Conservation (phyloP, 2,113 vertebrate genomes). For the Tinamus guttatus region DNA sequence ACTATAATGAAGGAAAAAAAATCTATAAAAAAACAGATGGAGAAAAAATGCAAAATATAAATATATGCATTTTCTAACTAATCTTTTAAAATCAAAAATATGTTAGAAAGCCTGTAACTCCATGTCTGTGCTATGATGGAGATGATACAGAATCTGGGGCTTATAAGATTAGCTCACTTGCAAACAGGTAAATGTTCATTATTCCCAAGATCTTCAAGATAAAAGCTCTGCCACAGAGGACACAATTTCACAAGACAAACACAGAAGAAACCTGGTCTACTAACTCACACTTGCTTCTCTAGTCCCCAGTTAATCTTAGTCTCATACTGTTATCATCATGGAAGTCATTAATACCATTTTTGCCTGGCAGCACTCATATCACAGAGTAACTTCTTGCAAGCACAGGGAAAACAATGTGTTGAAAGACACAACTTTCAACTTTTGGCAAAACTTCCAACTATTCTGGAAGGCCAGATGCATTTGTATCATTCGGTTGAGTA, state of each 20-base stretch:
- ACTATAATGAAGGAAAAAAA: not conserved
- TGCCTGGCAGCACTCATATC: not conserved
- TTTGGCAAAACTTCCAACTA: not conserved
- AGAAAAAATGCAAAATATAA: not conserved
- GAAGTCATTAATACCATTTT: not conserved
- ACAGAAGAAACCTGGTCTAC: not conserved
- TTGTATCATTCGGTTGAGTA: not conserved
- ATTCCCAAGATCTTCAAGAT: not conserved
- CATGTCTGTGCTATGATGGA: not conserved
- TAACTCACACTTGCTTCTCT: not conserved
- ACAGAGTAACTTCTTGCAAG: not conserved
- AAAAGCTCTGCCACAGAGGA: not conserved
- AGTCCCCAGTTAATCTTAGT: not conserved
- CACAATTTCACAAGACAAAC: not conserved
- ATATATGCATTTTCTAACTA: not conserved
- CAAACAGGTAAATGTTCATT: fast-evolving
- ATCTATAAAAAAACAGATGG: not conserved
- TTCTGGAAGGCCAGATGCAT: not conserved
- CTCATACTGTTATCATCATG: not conserved
- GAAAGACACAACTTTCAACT: not conserved
- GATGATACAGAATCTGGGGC: not conserved
- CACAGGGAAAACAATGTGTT: not conserved
- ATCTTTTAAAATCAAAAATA: not conserved
- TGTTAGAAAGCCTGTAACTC: not conserved
- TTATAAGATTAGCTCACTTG: not conserved